Conservation (phyloP, 2,888 invertebrate genomes). For the Sipunculus nudus region DNA sequence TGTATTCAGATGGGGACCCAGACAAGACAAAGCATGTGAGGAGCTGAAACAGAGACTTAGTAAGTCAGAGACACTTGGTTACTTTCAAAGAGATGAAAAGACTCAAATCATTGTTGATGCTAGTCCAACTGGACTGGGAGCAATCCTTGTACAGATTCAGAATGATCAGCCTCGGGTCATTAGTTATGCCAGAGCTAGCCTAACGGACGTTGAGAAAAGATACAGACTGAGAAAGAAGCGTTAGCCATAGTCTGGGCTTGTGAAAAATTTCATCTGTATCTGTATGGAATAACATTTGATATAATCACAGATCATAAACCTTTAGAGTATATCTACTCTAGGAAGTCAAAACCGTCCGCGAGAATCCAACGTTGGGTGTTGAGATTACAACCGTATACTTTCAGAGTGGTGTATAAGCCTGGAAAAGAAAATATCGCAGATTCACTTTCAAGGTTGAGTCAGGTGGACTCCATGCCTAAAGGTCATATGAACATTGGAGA, state of each 20-base stretch:
- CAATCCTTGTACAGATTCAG: conserved; percentile 29
- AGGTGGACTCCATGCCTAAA: too few species aligned
- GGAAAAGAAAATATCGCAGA: conserved; percentile 35
- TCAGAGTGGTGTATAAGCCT: conserved; percentile 30
- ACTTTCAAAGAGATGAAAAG: background rate
- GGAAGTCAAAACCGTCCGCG: conserved; percentile 38
- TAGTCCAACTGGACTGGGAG: conserved; percentile 26
- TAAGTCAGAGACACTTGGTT: background rate
- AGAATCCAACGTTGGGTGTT: conserved; percentile 44
- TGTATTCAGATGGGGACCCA: background rate
- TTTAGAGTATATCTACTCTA: conserved; percentile 22
- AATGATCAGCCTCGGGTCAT: conserved; percentile 23
- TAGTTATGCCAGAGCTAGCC: conserved; percentile 27
- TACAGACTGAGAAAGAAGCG: conserved; percentile 39
- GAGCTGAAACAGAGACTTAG: conserved; percentile 6
- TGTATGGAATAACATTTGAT: conserved; percentile 32
- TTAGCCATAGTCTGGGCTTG: conserved; percentile 33
- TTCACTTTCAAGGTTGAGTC: background rate
- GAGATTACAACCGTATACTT: conserved; percentile 33
- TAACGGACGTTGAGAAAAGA: conserved; percentile 24
- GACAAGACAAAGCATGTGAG: background rate
- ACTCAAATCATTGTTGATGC: conserved; percentile 29
- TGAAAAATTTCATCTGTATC: conserved; percentile 23
- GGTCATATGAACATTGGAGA: too few species aligned
- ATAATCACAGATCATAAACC: conserved; percentile 27